Evolutionary conservation across 2,113 vertebrate genomes (phyloP).

Genomic region (Rallus limicola): DNA sequence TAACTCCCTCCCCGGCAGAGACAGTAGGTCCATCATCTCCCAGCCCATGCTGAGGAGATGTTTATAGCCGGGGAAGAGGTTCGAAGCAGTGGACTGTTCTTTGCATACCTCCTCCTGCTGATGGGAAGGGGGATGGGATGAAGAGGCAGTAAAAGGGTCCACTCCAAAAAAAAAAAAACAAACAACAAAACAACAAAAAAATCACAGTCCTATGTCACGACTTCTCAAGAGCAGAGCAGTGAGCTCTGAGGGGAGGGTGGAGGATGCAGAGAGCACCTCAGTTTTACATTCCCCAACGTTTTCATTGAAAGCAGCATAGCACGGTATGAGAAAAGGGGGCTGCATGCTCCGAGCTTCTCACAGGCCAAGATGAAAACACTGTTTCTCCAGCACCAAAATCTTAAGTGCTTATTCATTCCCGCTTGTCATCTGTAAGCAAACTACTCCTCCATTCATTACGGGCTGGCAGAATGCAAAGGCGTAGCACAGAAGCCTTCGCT

Average conservation of each 20-base stretch:
- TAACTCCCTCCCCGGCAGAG: not conserved
- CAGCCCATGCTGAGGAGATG: not conserved
- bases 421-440: slow-evolving; percentile 34
- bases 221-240: not conserved
- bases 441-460: slow-evolving; percentile 41
- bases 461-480: slow-evolving; percentile 34
- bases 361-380: not conserved
- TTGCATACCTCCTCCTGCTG: not conserved
- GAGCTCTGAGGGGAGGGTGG: not conserved
- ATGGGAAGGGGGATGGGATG: too few relatives aligned
- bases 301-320: not conserved
- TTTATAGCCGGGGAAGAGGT: not conserved
- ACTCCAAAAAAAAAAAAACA: not conserved
- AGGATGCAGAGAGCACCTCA: not conserved
- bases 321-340: not conserved
- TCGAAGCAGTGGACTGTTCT: not conserved
- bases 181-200: too few relatives aligned
- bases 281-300: not conserved
- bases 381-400: not conserved
- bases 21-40: not conserved
- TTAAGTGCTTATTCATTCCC: slow-evolving; percentile 31
- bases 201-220: not conserved
- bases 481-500: not conserved
- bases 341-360: not conserved
- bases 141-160: not conserved